These are phyloP conservation scores for Cepphus grylle DNA, from an alignment of 2,113 vertebrate species.

Conservation along the genomic window DNA sequence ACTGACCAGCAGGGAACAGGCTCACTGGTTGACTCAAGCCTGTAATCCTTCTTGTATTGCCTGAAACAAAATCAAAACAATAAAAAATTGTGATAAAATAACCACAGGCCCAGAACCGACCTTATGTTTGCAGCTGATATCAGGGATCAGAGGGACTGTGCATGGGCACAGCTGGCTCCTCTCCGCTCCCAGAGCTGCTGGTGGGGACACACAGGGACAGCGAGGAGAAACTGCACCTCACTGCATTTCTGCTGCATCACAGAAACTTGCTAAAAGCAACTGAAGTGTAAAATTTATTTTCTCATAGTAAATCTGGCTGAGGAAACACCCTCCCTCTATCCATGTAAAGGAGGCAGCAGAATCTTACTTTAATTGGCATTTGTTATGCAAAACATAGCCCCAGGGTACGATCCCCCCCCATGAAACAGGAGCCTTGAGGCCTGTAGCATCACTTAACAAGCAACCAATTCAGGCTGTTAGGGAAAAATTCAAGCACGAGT, in stretches of 20 bases:
- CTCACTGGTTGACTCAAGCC: background rate
- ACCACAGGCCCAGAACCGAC: background rate
- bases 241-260: background rate
- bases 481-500: background rate
- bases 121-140: background rate
- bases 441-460: background rate
- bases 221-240: background rate
- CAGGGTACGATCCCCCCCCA: background rate
- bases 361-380: background rate
- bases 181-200: background rate
- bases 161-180: background rate
- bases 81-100: background rate
- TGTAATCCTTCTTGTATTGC: constrained; percentile 29
- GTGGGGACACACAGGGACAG: background rate
- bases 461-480: background rate
- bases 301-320: background rate
- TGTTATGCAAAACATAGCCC: background rate
- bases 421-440: background rate
- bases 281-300: background rate
- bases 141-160: background rate
- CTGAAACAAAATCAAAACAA: constrained; percentile 40
- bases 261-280: background rate
- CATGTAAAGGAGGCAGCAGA: background rate
- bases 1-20: constrained; percentile 32
- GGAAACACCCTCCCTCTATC: background rate